Evolutionary conservation across 2,888 invertebrate species (phyloP).

Genomic region (Plebejus anna): DNA sequence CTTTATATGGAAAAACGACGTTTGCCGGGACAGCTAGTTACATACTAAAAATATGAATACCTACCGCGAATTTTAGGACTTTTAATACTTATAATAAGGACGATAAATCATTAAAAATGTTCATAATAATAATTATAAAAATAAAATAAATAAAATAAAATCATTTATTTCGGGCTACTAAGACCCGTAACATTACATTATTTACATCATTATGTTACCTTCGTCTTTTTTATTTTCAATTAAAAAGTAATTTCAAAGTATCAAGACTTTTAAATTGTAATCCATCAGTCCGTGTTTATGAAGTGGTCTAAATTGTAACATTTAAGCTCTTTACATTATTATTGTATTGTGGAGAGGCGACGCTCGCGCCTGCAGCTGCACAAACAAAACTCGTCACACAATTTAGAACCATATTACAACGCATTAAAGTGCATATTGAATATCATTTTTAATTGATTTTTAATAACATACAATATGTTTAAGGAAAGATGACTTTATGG

Average conservation of each 20-base stretch:
- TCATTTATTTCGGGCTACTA: too few relatives aligned
- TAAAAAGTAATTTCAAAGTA: not conserved
- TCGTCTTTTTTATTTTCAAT: too few relatives aligned
- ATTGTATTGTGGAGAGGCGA: slow-evolving; percentile 56
- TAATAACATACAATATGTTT: not conserved
- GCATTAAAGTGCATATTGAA: slow-evolving; percentile 7
- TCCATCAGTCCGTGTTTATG: slow-evolving; percentile 43
- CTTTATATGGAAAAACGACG: too few relatives aligned
- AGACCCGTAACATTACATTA: too few relatives aligned
- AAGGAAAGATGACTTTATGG: not conserved
- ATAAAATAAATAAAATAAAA: too few relatives aligned
- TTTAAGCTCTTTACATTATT: slow-evolving; percentile 68
- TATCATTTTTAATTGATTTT: not conserved
- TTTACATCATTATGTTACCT: too few relatives aligned
- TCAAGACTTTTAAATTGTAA: slow-evolving; percentile 12
- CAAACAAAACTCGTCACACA: slow-evolving; percentile 38
- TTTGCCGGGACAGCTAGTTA: too few relatives aligned
- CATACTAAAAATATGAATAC: too few relatives aligned
- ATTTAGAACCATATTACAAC: not conserved
- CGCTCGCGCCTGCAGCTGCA: slow-evolving; percentile 44
- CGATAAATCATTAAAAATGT: too few relatives aligned
- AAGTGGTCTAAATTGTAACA: slow-evolving; percentile 55
- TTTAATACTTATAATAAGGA: too few relatives aligned
- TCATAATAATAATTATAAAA: too few relatives aligned
- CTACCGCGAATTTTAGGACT: too few relatives aligned